phyloP scores from a whole-genome alignment of 1,140 invertebrate genomes.

The Triops cancriformis region DNA sequence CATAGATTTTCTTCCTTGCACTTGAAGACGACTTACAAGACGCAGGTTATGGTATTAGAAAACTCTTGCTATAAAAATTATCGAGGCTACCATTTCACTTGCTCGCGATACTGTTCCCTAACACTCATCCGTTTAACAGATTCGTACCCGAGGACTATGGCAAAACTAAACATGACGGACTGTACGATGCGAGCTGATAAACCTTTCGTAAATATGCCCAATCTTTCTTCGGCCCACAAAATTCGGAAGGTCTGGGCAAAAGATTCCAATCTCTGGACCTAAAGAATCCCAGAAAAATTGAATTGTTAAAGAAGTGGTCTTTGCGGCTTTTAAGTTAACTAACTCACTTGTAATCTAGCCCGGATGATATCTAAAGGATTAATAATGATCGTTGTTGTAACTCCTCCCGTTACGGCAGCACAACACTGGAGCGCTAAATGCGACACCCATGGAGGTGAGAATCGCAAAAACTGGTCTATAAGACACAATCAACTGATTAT shows the following conservation, averaged over 20 bases:
- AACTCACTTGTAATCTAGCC: slow-evolving; percentile 70
- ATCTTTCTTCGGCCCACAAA: slow-evolving; percentile 79
- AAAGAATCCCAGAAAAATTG: background rate
- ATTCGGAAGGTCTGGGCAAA: slow-evolving; percentile 65
- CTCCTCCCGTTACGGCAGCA: slow-evolving; percentile 79
- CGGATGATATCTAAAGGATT: slow-evolving; percentile 90
- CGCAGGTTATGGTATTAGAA: background rate
- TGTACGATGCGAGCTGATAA: slow-evolving; percentile 83
- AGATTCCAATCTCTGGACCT: slow-evolving; percentile 77
- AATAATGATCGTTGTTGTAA: slow-evolving; percentile 83
- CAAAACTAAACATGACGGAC: slow-evolving; percentile 73
- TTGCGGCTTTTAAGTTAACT: background rate
- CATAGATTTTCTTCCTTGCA: background rate
- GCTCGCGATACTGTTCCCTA: slow-evolving; percentile 70
- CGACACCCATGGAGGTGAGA: slow-evolving; percentile 68
- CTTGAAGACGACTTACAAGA: slow-evolving; percentile 2
- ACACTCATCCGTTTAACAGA: slow-evolving; percentile 84
- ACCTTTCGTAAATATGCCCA: slow-evolving; percentile 80
- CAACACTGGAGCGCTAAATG: slow-evolving; percentile 78
- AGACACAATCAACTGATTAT: background rate
- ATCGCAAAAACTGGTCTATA: slow-evolving; percentile 63
- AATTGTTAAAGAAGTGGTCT: background rate
- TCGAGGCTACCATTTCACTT: slow-evolving; percentile 59
- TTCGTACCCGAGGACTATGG: slow-evolving; percentile 90
- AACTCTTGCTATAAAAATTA: background rate